Evolutionary conservation across 2,888 invertebrate species (phyloP).

Genomic region (Lissonota sp.): DNA sequence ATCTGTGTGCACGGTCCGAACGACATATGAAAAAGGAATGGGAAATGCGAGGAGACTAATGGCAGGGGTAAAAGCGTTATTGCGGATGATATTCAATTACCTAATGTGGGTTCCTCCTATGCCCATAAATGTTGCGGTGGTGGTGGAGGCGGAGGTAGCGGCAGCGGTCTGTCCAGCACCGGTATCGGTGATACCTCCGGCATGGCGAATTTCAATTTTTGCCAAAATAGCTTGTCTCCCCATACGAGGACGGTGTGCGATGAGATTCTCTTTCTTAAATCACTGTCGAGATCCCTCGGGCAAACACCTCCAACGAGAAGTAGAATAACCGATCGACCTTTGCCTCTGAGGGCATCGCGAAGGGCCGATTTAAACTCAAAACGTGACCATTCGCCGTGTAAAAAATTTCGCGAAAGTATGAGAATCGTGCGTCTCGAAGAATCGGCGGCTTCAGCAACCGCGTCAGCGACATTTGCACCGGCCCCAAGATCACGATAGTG

Average conservation of each 20-base stretch:
- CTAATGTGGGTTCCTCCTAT: slow-evolving; percentile 84
- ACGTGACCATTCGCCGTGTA: slow-evolving; percentile 97
- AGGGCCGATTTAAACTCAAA: slow-evolving; percentile 98
- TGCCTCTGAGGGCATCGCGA: slow-evolving; percentile 94
- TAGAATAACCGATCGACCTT: slow-evolving; percentile 94
- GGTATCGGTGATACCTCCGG: slow-evolving; percentile 87
- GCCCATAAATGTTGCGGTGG: slow-evolving; percentile 91
- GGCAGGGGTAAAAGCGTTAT: slow-evolving; percentile 4
- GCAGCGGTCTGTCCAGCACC: slow-evolving; percentile 80
- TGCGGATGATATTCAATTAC: slow-evolving; percentile 55
- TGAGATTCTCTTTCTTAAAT: slow-evolving; percentile 94
- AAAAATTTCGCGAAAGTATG: slow-evolving; percentile 95
- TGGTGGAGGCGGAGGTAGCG: slow-evolving; percentile 84
- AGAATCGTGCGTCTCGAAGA: slow-evolving; percentile 95
- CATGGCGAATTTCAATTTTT: slow-evolving; percentile 96
- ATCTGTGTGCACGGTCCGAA: background rate
- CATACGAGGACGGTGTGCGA: slow-evolving; percentile 96
- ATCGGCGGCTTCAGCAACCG: slow-evolving; percentile 96
- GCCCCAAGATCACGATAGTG: slow-evolving; percentile 96
- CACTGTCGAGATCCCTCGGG: slow-evolving; percentile 94
- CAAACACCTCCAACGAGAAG: slow-evolving; percentile 95
- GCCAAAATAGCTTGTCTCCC: slow-evolving; percentile 98
- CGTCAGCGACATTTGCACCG: slow-evolving; percentile 95
- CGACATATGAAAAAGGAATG: background rate
- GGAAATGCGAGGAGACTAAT: background rate